phyloP scores from a whole-genome alignment of 2,113 vertebrate genomes.

The Macquaria australasica region DNA sequence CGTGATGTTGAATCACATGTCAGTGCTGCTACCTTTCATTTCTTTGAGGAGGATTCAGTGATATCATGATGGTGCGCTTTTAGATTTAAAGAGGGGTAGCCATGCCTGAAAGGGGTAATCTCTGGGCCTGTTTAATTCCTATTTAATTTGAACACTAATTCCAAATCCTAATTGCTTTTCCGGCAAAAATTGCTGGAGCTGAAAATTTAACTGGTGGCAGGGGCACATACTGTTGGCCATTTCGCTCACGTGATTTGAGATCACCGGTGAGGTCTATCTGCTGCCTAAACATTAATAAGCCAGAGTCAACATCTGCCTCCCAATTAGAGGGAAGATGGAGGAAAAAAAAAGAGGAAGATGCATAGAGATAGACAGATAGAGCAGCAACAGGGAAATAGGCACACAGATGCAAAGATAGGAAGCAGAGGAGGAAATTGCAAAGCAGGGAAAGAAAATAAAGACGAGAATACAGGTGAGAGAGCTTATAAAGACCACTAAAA shows the following conservation, averaged over 20 bases:
- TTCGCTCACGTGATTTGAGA: conserved; percentile 53
- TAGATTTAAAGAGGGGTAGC: conserved; percentile 38
- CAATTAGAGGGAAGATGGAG: conserved; percentile 45
- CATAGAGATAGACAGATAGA: conserved; percentile 9
- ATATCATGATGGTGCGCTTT: conserved; percentile 56
- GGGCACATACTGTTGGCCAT: conserved; percentile 41
- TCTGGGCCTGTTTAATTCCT: conserved; percentile 76
- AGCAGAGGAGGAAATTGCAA: conserved; percentile 41
- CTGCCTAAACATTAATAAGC: conserved; percentile 56
- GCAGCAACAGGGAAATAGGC: background rate
- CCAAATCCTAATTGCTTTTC: conserved; percentile 83
- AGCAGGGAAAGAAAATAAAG: conserved; percentile 20
- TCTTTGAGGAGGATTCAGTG: conserved; percentile 42
- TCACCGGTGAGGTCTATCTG: conserved; percentile 52
- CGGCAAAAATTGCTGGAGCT: conserved; percentile 70
- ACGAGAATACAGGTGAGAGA: conserved; percentile 7
- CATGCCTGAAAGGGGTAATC: conserved; percentile 75
- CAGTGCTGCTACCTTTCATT: conserved; percentile 47
- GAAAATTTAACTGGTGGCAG: conserved; percentile 68
- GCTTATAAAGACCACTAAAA: conserved; percentile 47
- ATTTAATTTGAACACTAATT: conserved; percentile 81
- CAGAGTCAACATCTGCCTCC: conserved; percentile 66
- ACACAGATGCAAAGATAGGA: conserved; percentile 30
- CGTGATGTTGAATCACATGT: conserved; percentile 32
- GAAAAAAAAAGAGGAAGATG: conserved; percentile 21